Conservation (phyloP, 2,113 vertebrate genomes). For the Psilopsiagon aurifrons region DNA sequence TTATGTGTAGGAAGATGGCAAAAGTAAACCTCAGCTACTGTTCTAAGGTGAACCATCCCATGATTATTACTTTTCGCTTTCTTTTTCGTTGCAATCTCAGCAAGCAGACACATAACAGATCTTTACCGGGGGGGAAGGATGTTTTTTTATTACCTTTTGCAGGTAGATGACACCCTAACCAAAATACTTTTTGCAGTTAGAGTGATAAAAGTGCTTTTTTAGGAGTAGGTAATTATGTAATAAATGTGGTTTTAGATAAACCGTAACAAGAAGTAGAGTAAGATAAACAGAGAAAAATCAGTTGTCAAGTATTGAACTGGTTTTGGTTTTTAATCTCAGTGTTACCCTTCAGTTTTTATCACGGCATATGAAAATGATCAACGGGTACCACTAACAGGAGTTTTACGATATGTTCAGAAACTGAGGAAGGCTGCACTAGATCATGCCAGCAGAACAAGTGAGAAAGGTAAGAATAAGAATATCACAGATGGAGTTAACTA, state of each 20-base stretch:
- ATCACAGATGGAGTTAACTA: background rate
- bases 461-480: slow-evolving; percentile 44
- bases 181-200: background rate
- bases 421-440: slow-evolving; percentile 77
- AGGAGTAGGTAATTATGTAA: background rate
- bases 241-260: background rate
- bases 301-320: background rate
- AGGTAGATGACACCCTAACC: background rate
- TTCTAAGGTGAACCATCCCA: background rate
- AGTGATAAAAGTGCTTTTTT: background rate
- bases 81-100: background rate
- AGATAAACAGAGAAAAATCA: background rate
- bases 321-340: slow-evolving; percentile 65
- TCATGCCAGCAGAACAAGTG: slow-evolving; percentile 35
- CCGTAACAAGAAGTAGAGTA: background rate
- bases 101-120: background rate
- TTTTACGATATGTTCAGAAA: slow-evolving; percentile 81
- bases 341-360: slow-evolving; percentile 91
- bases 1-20: background rate
- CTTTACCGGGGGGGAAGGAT: background rate
- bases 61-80: background rate
- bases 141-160: background rate
- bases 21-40: background rate
- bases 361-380: slow-evolving; percentile 86
- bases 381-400: slow-evolving; percentile 81